Conservation (phyloP, 2,888 invertebrate genomes). For the Trachelus tabidus region DNA sequence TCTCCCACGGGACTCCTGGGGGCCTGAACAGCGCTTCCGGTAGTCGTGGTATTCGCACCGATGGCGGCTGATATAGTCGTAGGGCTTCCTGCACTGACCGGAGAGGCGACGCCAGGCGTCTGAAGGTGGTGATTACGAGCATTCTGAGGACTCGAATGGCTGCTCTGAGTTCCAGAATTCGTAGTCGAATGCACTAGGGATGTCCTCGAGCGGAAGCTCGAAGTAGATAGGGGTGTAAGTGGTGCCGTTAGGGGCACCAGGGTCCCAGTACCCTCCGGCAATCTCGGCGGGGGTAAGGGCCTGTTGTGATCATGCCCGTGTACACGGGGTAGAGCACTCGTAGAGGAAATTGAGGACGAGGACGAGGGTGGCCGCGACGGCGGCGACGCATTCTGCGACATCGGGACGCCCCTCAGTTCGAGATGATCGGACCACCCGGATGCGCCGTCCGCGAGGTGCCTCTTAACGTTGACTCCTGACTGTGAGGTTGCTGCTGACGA, state of each 20-base stretch:
- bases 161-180: slow-evolving; percentile 53
- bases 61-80: slow-evolving; percentile 10
- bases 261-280: slow-evolving; percentile 43
- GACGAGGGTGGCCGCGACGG: slow-evolving; percentile 55
- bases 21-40: slow-evolving; percentile 17
- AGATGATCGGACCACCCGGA: slow-evolving; percentile 37
- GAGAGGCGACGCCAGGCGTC: background rate
- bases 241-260: slow-evolving; percentile 71
- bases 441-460: slow-evolving; percentile 17
- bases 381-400: slow-evolving; percentile 57
- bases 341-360: slow-evolving; percentile 26
- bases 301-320: slow-evolving; percentile 59
- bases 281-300: slow-evolving; percentile 59
- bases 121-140: slow-evolving; percentile 24
- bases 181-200: slow-evolving; percentile 19
- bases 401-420: slow-evolving; percentile 53
- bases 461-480: slow-evolving; percentile 12
- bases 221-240: slow-evolving; percentile 67
- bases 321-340: slow-evolving; percentile 35
- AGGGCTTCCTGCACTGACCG: background rate
- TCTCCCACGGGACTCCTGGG: slow-evolving; percentile 48
- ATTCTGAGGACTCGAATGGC: slow-evolving; percentile 53
- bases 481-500: slow-evolving; percentile 33
- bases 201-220: slow-evolving; percentile 46
- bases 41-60: slow-evolving; percentile 12